A percentile compares a stretch with the other conserved stretches of the same genome.
phyloP scores from a whole-genome alignment of 2,113 vertebrate genomes.

The Pycnonotus jocosus region DNA sequence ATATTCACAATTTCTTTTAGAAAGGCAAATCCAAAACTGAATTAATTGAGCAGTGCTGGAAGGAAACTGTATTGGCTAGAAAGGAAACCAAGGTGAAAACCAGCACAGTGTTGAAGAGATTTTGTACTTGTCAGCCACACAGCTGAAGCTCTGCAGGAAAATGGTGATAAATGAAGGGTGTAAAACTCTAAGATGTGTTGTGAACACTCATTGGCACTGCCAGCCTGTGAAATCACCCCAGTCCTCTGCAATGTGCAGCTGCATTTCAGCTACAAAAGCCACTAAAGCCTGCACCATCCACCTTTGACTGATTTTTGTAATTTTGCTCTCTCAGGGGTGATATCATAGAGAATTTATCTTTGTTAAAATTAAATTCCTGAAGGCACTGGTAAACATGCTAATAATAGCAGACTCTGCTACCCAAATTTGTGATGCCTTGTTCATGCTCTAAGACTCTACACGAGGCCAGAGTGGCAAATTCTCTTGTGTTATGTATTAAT shows the following conservation, averaged over 20 bases:
- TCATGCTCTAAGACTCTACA: background rate
- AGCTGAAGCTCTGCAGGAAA: background rate
- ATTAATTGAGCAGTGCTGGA: background rate
- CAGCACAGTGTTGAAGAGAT: background rate
- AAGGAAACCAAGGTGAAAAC: background rate
- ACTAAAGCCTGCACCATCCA: background rate
- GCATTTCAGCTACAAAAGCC: background rate
- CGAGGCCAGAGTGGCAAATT: background rate
- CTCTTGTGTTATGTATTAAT: background rate
- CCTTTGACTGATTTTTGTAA: background rate
- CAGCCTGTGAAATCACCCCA: background rate
- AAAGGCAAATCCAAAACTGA: background rate
- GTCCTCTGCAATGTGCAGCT: background rate
- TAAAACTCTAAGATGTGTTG: background rate
- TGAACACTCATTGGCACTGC: background rate
- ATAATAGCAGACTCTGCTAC: background rate
- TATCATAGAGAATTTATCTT: background rate
- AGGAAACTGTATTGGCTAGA: background rate
- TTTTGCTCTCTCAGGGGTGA: background rate
- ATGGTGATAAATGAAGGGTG: background rate
- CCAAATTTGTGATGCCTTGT: background rate
- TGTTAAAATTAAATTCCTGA: background rate
- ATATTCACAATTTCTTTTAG: background rate
- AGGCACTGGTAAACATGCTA: background rate
- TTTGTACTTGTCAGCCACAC: background rate